Percentiles rank a stretch among this genome's conserved stretches.
These are phyloP conservation scores for Falco novaeseelandiae DNA, from an alignment of 2,797 vertebrate species.

Conservation along the genomic window DNA sequence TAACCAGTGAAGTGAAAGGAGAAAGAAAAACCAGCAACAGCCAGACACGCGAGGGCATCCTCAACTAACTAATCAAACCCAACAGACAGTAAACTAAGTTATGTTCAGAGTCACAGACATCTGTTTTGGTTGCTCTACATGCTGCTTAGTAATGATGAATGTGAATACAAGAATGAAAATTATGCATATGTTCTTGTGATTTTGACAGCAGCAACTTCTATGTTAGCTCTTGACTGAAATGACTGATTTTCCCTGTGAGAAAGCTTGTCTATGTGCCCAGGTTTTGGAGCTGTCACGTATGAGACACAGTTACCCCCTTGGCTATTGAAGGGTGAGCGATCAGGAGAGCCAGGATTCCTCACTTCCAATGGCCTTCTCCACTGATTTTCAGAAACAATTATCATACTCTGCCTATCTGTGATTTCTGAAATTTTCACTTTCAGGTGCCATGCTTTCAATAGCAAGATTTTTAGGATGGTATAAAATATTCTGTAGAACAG, in stretches of 20 bases:
- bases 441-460: background rate
- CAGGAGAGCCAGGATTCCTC: background rate
- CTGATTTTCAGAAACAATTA: background rate
- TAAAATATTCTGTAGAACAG: background rate
- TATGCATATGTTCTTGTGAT: constrained; percentile 4
- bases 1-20: background rate
- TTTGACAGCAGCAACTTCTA: constrained; percentile 35
- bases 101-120: background rate
- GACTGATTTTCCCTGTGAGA: constrained; percentile 19
- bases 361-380: background rate
- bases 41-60: background rate
- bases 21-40: background rate
- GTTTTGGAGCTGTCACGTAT: background rate
- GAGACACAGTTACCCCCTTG: background rate
- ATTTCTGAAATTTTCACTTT: background rate
- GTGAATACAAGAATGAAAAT: background rate
- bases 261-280: background rate
- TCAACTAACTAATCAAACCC: background rate
- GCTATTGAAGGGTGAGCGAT: background rate
- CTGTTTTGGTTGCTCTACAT: background rate
- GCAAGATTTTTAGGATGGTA: background rate
- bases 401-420: background rate
- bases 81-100: background rate
- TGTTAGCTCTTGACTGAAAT: background rate
- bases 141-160: background rate